Evolutionary conservation across 2,113 vertebrate genomes (phyloP).

Genomic region (Setophaga petechia): DNA sequence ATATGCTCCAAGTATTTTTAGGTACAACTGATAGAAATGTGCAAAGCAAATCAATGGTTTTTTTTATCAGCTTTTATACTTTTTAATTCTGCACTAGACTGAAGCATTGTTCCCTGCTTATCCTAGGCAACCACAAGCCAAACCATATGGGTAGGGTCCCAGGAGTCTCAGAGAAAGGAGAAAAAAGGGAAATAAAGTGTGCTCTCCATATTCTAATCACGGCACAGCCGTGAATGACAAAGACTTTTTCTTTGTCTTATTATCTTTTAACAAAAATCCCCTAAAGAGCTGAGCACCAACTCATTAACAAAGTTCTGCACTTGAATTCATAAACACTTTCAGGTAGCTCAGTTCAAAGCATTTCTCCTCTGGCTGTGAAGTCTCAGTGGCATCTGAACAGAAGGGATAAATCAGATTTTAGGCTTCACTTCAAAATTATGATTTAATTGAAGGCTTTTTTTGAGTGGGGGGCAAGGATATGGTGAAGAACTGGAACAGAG

Average conservation of each 20-base stretch:
- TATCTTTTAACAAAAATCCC: conserved; percentile 7
- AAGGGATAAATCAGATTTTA: background rate
- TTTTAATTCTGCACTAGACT: background rate
- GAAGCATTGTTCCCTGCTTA: background rate
- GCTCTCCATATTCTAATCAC: background rate
- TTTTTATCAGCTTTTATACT: background rate
- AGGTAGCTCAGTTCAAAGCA: background rate
- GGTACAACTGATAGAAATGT: background rate
- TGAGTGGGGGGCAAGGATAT: background rate
- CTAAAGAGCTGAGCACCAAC: background rate
- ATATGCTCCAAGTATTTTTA: background rate
- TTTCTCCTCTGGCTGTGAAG: background rate
- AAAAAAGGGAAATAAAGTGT: background rate
- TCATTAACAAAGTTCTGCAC: conserved; percentile 1
- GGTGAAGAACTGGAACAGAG: background rate
- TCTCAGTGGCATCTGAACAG: background rate
- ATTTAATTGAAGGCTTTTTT: background rate
- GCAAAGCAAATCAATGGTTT: background rate
- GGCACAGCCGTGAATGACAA: background rate
- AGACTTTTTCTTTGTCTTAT: background rate
- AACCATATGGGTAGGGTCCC: background rate
- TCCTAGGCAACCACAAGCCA: background rate
- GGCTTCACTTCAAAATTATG: background rate
- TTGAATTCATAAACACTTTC: conserved; percentile 4
- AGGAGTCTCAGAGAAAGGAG: background rate